Percentiles rank a stretch among this genome's conserved stretches.
Conservation (phyloP, 2,113 vertebrate species). For the Cyprinus carpio region DNA sequence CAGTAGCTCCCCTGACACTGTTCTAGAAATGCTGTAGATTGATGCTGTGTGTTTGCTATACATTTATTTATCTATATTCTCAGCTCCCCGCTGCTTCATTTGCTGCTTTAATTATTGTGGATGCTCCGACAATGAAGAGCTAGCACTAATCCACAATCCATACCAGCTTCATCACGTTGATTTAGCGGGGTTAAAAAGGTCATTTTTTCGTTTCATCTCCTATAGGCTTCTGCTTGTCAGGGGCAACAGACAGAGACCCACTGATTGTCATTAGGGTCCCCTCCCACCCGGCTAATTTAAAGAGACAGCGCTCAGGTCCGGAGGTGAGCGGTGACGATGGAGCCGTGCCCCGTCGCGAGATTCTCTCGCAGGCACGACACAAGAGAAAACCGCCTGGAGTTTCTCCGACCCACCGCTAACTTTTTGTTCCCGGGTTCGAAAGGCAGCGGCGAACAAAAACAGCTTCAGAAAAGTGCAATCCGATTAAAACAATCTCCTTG, state of each 20-base stretch:
- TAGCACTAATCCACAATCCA: not conserved
- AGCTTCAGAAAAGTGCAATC: conserved; percentile 72
- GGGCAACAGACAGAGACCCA: conserved; percentile 44
- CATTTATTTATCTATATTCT: conserved; percentile 13
- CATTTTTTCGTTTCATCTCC: conserved; percentile 29
- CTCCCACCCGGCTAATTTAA: conserved; percentile 68
- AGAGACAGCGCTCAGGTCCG: conserved; percentile 68
- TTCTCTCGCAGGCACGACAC: conserved; percentile 58
- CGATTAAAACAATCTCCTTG: conserved; percentile 78
- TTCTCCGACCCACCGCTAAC: conserved; percentile 71
- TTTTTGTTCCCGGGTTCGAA: conserved; percentile 70
- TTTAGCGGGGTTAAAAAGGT: conserved; percentile 31
- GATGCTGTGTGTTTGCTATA: conserved; percentile 20
- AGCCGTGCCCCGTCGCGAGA: conserved; percentile 51
- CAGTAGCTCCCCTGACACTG: not conserved
- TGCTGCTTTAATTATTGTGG: conserved; percentile 13
- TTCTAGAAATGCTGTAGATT: no score
- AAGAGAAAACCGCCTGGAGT: conserved; percentile 65
- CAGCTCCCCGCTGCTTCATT: not conserved
- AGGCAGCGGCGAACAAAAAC: conserved; percentile 52
- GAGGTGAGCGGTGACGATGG: conserved; percentile 51
- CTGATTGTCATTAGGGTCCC: conserved; percentile 56
- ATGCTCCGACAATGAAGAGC: not conserved
- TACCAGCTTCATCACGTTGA: not conserved
- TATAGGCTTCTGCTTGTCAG: conserved; percentile 17